Evolutionary conservation across 2,888 invertebrate genomes (phyloP).

Genomic region (Pomacea canaliculata): DNA sequence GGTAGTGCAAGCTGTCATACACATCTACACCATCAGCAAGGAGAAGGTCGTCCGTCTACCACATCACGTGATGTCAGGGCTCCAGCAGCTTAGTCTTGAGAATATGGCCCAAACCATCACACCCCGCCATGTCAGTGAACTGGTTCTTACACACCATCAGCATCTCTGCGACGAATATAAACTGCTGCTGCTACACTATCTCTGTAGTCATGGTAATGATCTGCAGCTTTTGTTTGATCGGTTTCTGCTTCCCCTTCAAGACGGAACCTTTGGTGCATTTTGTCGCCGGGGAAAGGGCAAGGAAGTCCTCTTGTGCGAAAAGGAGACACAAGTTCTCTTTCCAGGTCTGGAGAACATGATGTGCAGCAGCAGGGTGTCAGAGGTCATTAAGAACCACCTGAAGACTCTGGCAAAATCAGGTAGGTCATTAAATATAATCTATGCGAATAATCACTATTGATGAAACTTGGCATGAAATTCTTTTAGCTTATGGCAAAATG

Average conservation of each 20-base stretch:
- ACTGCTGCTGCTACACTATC: constrained; percentile 15
- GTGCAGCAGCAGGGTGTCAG: neutral
- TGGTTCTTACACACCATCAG: neutral
- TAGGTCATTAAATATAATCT: neutral
- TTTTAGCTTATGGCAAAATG: too few relatives aligned
- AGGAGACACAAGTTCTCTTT: neutral
- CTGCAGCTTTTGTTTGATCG: neutral
- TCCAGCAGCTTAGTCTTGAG: neutral
- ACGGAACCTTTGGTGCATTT: constrained; percentile 8
- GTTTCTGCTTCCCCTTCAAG: constrained; percentile 10
- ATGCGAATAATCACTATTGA: too few relatives aligned
- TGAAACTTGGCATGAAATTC: too few relatives aligned
- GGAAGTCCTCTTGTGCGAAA: neutral
- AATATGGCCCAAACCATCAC: neutral
- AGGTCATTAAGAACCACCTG: neutral
- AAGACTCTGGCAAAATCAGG: constrained; percentile 7
- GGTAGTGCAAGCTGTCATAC: constrained; percentile 4
- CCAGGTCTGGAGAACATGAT: constrained; percentile 5
- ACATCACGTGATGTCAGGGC: neutral
- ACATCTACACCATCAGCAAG: constrained; percentile 7
- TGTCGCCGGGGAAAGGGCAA: neutral
- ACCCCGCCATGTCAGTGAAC: neutral
- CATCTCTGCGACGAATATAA: neutral
- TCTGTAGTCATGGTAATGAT: neutral
- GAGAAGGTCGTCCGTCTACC: constrained; percentile 6